A percentile compares a stretch with the other conserved stretches of the same genome.
Conservation (phyloP, 2,113 vertebrate species). For the Lates calcarifer region DNA sequence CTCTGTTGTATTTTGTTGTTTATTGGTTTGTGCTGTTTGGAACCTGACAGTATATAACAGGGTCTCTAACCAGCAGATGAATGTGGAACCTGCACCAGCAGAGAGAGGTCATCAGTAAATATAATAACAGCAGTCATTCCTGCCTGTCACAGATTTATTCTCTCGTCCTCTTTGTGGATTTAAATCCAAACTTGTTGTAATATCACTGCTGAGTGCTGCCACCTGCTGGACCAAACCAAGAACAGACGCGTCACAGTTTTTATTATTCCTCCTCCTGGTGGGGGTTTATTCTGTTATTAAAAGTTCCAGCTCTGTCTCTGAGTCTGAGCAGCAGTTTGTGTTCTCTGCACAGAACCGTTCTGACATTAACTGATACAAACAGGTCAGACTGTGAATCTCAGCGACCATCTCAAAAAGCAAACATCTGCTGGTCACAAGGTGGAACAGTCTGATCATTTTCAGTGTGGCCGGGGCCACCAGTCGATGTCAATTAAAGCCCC, state of each 20-base stretch:
- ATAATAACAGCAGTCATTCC: too few species aligned
- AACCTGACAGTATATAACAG: too few species aligned
- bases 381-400: conserved; percentile 30
- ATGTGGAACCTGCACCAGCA: too few species aligned
- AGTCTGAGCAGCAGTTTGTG: background rate
- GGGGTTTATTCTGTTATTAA: background rate
- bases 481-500: conserved; percentile 73
- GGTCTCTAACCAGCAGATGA: too few species aligned
- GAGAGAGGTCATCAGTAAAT: too few species aligned
- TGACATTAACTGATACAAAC: background rate
- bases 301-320: background rate
- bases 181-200: background rate
- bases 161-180: background rate
- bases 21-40: too few species aligned
- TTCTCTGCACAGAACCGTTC: too few species aligned
- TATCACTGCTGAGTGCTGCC: conserved; percentile 43
- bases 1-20: too few species aligned
- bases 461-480: conserved; percentile 44
- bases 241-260: conserved; percentile 24
- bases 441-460: conserved; percentile 71
- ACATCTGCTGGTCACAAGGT: conserved; percentile 67
- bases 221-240: conserved; percentile 49
- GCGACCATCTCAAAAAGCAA: conserved; percentile 48
- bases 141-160: too few species aligned
- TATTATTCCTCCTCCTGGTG: background rate